phyloP scores from a whole-genome alignment of 2,113 vertebrate genomes.

The Aldabrachelys gigantea region DNA sequence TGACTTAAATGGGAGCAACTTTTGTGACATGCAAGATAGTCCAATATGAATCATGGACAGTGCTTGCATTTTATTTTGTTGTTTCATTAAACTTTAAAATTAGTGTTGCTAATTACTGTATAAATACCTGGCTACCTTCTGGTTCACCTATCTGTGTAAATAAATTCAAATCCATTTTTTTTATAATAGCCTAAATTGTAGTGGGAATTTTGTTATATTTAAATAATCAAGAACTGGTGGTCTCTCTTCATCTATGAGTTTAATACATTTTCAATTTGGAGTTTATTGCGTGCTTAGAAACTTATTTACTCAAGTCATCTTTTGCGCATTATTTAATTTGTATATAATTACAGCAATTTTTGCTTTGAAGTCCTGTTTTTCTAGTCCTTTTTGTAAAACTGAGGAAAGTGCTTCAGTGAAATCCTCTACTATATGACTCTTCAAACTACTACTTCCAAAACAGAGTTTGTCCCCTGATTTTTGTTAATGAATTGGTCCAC shows the following conservation, averaged over 20 bases:
- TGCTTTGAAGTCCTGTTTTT: background rate
- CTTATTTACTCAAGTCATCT: background rate
- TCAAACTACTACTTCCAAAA: background rate
- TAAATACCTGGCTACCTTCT: background rate
- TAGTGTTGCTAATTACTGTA: background rate
- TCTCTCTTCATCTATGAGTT: background rate
- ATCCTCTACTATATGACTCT: background rate
- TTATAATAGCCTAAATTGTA: rapidly evolving
- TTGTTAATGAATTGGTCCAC: background rate
- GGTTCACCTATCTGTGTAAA: background rate
- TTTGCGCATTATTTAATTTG: background rate
- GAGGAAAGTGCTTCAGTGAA: background rate
- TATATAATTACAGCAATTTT: background rate
- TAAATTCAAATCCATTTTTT: background rate
- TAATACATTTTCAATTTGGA: background rate
- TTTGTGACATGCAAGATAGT: background rate
- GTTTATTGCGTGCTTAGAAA: background rate
- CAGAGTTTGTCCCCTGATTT: background rate
- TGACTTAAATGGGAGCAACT: background rate
- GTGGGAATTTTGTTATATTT: background rate
- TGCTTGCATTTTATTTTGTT: background rate
- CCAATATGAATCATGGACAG: background rate
- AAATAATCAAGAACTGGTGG: background rate
- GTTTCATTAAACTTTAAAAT: background rate
- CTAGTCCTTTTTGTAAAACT: background rate